These are phyloP conservation scores for Chalcis sispes DNA, from an alignment of 2,888 invertebrate genomes.

Conservation along the genomic window DNA sequence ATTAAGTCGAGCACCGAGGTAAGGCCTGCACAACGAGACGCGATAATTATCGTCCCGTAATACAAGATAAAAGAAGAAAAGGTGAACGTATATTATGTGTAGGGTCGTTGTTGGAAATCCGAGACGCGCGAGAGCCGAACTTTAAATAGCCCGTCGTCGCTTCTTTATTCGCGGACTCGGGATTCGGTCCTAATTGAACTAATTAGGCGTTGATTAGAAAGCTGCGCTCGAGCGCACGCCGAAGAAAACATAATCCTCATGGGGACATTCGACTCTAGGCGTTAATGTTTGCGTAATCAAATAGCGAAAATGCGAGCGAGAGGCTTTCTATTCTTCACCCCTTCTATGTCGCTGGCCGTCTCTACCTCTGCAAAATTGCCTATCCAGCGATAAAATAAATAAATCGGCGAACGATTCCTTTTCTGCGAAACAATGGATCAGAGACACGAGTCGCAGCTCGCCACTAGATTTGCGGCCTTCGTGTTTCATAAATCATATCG, in stretches of 20 bases:
- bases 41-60: conserved; percentile 23
- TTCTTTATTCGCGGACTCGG: conserved; percentile 2
- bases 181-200: conserved; percentile 46
- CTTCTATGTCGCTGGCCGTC: too few species aligned
- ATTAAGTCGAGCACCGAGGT: conserved; percentile 54
- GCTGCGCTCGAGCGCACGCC: conserved; percentile 18
- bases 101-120: not conserved
- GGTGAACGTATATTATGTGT: not conserved
- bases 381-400: not conserved
- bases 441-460: not conserved
- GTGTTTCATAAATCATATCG: conserved; percentile 31
- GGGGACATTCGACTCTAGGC: conserved; percentile 11
- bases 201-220: conserved; percentile 57
- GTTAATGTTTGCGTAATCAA: conserved; percentile 31
- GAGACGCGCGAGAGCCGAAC: not conserved
- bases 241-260: not conserved
- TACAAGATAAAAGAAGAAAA: conserved; percentile 12
- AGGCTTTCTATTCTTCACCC: not conserved
- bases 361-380: not conserved
- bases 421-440: too few species aligned
- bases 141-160: not conserved
- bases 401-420: conserved; percentile 9
- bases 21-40: not conserved
- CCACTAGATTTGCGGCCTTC: not conserved
- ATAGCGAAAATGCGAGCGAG: conserved; percentile 25